Evolutionary conservation across 2,797 vertebrate species (phyloP), one percentile per base, ranked within the genome.

Genomic region (Bryconaethiops microstoma): DNA sequence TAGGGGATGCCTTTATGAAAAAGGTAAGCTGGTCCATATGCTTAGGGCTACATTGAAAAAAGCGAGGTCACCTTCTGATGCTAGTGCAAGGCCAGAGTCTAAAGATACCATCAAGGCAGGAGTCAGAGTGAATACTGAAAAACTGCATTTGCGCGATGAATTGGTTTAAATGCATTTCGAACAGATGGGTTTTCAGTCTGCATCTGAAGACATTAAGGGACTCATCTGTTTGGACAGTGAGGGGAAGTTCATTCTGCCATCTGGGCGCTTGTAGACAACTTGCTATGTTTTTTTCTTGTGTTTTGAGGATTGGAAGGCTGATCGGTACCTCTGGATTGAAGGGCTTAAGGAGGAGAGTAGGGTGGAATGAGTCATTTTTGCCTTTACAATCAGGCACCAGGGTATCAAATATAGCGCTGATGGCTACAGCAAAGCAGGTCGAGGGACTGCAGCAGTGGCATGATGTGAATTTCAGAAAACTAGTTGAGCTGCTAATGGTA

Each of bases 161-260:
- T 65, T 65, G 2, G 19, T 65, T 65, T 42, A 65, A 40, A 65
- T 40, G 29, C 16, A 1, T 39, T 17, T 2, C 1, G 63, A 42
- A 65, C 63, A 65, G 63, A 65, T 40, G 63, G 63, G 35, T 39
- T 65, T 40, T 65, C 63, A 40, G 8, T 65, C 63, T 65, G 63
- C 29, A 7, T 39, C 10, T 65, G 63, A 65, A 65, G 63, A 40
- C 63, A 65, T 65, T 40, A 40, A 65, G 17, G 63, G 35, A 42
- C 63, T 65, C 35, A 8, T 35, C 63, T 65, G 63, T 40, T 65
- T 10, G 16, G 35, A 65, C 63, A 40, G 3, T 2, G 12, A 63
- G 25, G 21, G 60, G 13, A 63, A 14, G 60, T 29, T 63, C 25
- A 35, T 7, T 64, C 29, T 25, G 17, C 63, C 63, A 65, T 65